phyloP scores from a whole-genome alignment of 2,113 vertebrate genomes.

The Buteo buteo region DNA sequence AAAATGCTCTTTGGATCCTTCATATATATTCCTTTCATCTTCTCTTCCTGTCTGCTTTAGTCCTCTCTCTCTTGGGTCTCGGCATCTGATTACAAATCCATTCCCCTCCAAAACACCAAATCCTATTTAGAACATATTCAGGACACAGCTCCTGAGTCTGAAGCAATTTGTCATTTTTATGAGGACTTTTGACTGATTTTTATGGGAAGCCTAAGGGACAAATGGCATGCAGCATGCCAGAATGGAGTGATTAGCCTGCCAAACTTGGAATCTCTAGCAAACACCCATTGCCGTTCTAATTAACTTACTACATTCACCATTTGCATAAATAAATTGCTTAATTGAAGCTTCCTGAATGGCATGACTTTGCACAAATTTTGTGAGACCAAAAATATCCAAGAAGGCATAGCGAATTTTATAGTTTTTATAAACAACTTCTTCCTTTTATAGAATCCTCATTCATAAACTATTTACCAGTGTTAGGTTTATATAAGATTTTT shows the following conservation, averaged over 20 bases:
- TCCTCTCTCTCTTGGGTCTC: constrained; percentile 3
- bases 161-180: constrained; percentile 62
- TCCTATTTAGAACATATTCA: constrained; percentile 57
- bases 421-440: background rate
- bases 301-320: constrained; percentile 53
- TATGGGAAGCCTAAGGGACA: constrained; percentile 43
- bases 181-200: constrained; percentile 63
- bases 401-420: background rate
- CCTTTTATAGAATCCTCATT: background rate
- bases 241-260: constrained; percentile 32
- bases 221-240: constrained; percentile 37
- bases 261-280: constrained; percentile 58
- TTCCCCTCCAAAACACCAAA: constrained; percentile 37
- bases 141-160: constrained; percentile 47
- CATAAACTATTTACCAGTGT: background rate
- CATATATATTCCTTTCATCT: constrained; percentile 48
- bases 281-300: constrained; percentile 58
- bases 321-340: constrained; percentile 59
- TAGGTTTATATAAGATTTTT: background rate
- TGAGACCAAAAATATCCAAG: background rate
- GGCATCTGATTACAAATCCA: constrained; percentile 54
- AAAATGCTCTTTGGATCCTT: constrained; percentile 32
- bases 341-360: background rate
- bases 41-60: constrained; percentile 27
- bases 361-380: constrained; percentile 44